A percentile compares a stretch with the other conserved stretches of the same genome.
phyloP scores from a whole-genome alignment of 2,888 invertebrate genomes.

The Rotaria sp. region DNA sequence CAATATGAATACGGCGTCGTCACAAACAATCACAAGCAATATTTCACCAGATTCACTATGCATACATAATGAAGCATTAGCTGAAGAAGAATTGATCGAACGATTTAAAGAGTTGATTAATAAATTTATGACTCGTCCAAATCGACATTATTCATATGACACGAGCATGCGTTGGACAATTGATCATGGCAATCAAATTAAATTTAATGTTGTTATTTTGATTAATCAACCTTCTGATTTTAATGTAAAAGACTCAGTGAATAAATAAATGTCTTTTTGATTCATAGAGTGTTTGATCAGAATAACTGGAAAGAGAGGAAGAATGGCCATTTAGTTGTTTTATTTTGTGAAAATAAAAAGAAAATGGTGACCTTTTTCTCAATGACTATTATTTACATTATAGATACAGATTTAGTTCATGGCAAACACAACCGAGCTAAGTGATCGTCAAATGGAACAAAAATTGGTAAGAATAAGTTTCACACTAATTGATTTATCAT shows the following conservation, averaged over 20 bases:
- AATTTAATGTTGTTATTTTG: not conserved
- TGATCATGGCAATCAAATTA: not conserved
- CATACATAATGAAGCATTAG: not conserved
- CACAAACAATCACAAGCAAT: not conserved
- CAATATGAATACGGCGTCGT: not conserved
- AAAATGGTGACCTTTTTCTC: no score
- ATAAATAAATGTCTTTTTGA: not conserved
- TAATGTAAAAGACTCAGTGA: not conserved
- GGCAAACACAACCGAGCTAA: no score
- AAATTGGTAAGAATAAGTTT: not conserved
- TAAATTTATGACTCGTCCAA: not conserved
- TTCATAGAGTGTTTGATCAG: not conserved
- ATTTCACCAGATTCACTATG: not conserved
- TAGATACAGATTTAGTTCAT: no score
- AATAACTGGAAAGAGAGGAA: not conserved
- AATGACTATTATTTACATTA: no score
- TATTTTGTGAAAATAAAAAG: no score
- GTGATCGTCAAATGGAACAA: not conserved
- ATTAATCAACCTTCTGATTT: not conserved
- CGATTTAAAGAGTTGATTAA: not conserved
- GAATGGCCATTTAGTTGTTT: no score
- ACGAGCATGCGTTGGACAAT: not conserved
- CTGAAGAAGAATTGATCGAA: not conserved
- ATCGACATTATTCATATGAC: not conserved
- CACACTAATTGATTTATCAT: not conserved